These are phyloP conservation scores for Mythimna pallens DNA, from an alignment of 2,888 invertebrate genomes.

Conservation along the genomic window DNA sequence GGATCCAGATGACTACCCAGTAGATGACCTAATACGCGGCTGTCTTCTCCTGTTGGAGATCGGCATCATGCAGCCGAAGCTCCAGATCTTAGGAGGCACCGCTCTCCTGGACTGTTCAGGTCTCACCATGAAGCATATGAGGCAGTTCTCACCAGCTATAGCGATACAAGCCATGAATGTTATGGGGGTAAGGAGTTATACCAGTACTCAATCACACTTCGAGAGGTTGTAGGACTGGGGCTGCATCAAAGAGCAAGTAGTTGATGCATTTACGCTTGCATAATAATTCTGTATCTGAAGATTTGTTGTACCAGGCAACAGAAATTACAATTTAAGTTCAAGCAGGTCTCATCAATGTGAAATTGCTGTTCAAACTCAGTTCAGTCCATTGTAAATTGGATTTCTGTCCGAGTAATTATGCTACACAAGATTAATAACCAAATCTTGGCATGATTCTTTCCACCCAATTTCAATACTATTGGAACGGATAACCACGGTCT, in stretches of 20 bases:
- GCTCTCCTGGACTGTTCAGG: constrained; percentile 93
- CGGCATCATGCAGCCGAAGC: constrained; percentile 94
- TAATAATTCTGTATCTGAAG: neutral
- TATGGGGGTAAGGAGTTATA: constrained; percentile 90
- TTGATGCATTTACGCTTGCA: too few species aligned
- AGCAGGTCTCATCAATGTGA: neutral
- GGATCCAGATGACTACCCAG: constrained; percentile 92
- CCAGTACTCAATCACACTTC: neutral
- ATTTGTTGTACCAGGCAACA: neutral
- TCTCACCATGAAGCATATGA: constrained; percentile 92
- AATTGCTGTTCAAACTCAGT: too few species aligned
- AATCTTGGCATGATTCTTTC: neutral
- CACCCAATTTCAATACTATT: neutral
- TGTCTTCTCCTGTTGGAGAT: constrained; percentile 93
- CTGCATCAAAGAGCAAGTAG: neutral
- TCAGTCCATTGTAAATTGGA: too few species aligned
- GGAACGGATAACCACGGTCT: neutral
- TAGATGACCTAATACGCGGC: constrained; percentile 93
- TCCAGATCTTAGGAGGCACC: constrained; percentile 94
- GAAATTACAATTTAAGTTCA: neutral
- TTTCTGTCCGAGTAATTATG: too few species aligned
- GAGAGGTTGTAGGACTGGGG: neutral
- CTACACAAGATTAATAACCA: neutral
- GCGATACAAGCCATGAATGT: constrained; percentile 92
- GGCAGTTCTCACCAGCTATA: constrained; percentile 93